Conservation (phyloP, 2,888 invertebrate species). For the Psylliodes chrysocephalus region DNA sequence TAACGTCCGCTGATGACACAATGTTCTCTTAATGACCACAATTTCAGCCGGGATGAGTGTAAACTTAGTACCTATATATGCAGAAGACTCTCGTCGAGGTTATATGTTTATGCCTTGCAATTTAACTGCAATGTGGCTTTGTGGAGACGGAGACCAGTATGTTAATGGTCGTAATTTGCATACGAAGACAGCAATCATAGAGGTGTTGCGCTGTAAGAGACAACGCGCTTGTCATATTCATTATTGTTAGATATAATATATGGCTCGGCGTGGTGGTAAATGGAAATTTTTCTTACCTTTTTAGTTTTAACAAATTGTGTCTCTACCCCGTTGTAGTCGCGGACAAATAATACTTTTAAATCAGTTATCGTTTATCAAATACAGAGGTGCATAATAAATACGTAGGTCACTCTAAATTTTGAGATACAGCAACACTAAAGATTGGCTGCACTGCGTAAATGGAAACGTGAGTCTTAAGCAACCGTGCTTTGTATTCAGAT, state of each 20-base stretch:
- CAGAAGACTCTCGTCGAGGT: conserved; percentile 6
- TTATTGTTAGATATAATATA: conserved; percentile 34
- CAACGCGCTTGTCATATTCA: conserved; percentile 38
- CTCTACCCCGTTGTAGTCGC: no score
- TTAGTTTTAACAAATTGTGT: background rate
- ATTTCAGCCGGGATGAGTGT: background rate
- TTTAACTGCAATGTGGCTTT: conserved; percentile 45
- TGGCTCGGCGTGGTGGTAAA: conserved; percentile 4
- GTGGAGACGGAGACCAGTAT: conserved; percentile 46
- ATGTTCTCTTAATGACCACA: background rate
- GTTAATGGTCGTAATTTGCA: conserved; percentile 53
- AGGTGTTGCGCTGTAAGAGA: conserved; percentile 44
- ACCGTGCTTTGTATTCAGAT: no score
- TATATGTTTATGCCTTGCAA: conserved; percentile 42
- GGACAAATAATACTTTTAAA: no score
- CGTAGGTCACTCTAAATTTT: no score
- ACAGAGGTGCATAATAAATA: no score
- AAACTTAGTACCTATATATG: conserved; percentile 8
- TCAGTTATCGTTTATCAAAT: no score
- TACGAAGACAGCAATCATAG: conserved; percentile 53
- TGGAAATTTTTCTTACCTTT: background rate
- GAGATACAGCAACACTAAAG: no score
- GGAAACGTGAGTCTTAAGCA: no score
- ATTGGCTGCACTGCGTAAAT: no score
- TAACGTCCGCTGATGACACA: background rate